phyloP scores from a whole-genome alignment of 2,888 invertebrate species.

The Andrena dorsata region DNA sequence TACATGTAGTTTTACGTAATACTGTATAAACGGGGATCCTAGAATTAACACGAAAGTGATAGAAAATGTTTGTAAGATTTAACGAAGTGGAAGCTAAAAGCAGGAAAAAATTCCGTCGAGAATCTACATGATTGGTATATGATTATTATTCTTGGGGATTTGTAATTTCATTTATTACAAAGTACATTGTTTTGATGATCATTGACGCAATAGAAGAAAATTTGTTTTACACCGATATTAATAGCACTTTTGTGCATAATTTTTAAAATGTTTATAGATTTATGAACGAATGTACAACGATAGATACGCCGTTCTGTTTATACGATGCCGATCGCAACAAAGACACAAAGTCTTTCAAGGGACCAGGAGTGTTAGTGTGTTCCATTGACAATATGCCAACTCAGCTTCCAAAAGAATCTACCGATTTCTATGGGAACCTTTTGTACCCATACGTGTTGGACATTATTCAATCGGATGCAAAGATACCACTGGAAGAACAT shows the following conservation, averaged over 20 bases:
- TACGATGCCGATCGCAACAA: slow-evolving; percentile 99
- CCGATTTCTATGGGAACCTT: slow-evolving; percentile 98
- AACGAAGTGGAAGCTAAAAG: no score
- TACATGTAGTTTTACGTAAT: no score
- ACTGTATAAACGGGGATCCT: no score
- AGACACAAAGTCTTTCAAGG: slow-evolving; percentile 97
- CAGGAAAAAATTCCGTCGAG: no score
- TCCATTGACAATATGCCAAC: slow-evolving; percentile 99
- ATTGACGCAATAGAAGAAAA: no score
- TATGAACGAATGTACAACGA: slow-evolving; percentile 99
- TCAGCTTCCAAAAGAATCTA: slow-evolving; percentile 98
- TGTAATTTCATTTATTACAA: no score
- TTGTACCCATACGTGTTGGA: slow-evolving; percentile 95
- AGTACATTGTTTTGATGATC: no score
- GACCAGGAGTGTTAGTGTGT: slow-evolving; percentile 99
- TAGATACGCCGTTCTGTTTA: slow-evolving; percentile 99
- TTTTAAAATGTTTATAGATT: slow-evolving; percentile 86
- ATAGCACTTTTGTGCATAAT: neutral
- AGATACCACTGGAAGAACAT: slow-evolving; percentile 91
- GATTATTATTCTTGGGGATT: no score
- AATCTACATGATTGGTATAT: no score
- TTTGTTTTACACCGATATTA: neutral
- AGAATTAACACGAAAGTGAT: no score
- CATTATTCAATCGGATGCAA: slow-evolving; percentile 94
- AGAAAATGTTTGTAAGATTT: no score